A percentile compares a stretch with the other conserved stretches of the same genome.
These are phyloP conservation scores for Drosophila algonquin DNA, from an alignment of 2,888 invertebrate species.

Conservation along the genomic window DNA sequence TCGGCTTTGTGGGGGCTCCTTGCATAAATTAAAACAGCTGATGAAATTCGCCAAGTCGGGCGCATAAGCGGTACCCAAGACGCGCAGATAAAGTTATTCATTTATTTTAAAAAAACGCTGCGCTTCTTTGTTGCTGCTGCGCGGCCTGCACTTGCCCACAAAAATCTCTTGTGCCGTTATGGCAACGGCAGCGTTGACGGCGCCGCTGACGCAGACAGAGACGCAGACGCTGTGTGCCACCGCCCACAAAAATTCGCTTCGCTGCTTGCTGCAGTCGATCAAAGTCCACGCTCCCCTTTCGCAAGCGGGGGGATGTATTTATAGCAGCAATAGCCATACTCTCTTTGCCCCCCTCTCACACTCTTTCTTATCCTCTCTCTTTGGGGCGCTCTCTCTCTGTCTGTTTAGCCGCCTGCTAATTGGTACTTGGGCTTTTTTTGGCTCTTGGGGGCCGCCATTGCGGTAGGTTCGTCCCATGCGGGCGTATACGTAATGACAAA, in stretches of 20 bases:
- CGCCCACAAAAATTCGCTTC: constrained; percentile 57
- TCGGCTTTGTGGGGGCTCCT: constrained; percentile 26
- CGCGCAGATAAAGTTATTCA: constrained; percentile 54
- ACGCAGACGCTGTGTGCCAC: constrained; percentile 15
- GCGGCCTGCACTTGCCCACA: constrained; percentile 25
- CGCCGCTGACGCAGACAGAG: constrained; percentile 9
- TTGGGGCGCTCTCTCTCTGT: constrained; percentile 1
- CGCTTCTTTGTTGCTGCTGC: constrained; percentile 20
- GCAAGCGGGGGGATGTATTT: constrained; percentile 16
- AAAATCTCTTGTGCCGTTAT: constrained; percentile 45
- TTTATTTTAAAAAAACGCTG: constrained; percentile 53
- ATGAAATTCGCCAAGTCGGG: constrained; percentile 68
- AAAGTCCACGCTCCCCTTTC: constrained; percentile 54
- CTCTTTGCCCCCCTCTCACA: constrained; percentile 7
- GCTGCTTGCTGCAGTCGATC: constrained; percentile 28
- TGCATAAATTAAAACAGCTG: constrained; percentile 78
- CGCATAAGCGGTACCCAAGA: constrained; percentile 65
- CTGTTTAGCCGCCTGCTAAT: constrained; percentile 23
- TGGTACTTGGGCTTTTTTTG: constrained; percentile 9
- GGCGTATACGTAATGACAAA: constrained; percentile 57
- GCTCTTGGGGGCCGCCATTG: constrained; percentile 43
- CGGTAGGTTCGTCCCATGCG: constrained; percentile 62
- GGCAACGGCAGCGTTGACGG: neutral
- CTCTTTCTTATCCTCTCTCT: neutral
- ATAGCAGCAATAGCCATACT: constrained; percentile 30